phyloP scores from a whole-genome alignment of 1,140 invertebrate genomes.

The Pantala flavescens region DNA sequence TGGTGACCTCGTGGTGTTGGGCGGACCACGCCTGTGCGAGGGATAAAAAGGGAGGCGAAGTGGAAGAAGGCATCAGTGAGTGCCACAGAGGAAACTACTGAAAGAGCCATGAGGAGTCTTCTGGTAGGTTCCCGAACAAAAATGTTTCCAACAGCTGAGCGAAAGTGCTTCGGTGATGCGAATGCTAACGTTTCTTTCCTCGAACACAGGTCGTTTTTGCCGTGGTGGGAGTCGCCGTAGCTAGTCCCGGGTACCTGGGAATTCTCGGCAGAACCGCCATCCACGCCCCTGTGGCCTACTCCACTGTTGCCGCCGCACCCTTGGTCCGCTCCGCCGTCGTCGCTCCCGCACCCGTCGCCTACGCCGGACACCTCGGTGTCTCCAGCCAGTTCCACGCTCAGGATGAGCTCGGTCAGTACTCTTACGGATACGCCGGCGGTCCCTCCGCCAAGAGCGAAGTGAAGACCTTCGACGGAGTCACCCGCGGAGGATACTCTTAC shows the following conservation, averaged over 20 bases:
- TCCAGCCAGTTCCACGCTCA: conserved; percentile 32
- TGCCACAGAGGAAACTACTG: background rate
- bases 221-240: conserved; percentile 24
- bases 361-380: conserved; percentile 30
- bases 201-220: conserved; percentile 30
- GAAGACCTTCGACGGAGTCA: conserved; percentile 39
- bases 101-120: background rate
- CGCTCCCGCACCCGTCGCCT: conserved; percentile 18
- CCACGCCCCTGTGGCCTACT: conserved; percentile 16
- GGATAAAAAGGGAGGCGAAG: background rate
- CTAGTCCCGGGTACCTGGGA: conserved; percentile 12
- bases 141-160: background rate
- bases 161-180: background rate
- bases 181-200: background rate
- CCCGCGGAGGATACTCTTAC: conserved; percentile 44
- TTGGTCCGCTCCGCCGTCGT: conserved; percentile 22
- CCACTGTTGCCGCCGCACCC: conserved; percentile 23
- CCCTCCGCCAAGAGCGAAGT: conserved; percentile 42
- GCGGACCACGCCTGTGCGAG: background rate
- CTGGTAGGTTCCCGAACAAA: background rate
- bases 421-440: conserved; percentile 44
- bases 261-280: background rate
- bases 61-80: background rate
- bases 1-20: background rate
- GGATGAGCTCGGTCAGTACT: conserved; percentile 42